Evolutionary conservation across 2,113 vertebrate genomes (phyloP).

Genomic region (Buteo buteo): DNA sequence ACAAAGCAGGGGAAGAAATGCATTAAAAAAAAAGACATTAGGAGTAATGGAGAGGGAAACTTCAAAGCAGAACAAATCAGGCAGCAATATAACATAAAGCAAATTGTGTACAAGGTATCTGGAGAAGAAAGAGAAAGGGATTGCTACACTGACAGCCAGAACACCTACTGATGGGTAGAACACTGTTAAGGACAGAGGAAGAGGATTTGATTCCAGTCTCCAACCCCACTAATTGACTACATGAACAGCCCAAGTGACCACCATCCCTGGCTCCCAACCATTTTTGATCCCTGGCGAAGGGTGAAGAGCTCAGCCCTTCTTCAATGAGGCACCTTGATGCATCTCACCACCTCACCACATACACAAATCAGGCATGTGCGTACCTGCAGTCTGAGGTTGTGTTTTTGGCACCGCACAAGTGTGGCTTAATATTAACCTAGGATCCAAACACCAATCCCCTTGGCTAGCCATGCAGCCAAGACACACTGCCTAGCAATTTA

Average conservation of each 20-base stretch:
- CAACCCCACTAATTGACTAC: not conserved
- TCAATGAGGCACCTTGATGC: not conserved
- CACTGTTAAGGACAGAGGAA: not conserved
- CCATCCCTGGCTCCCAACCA: not conserved
- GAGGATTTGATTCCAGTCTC: not conserved
- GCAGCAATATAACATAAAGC: not conserved
- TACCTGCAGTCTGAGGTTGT: not conserved
- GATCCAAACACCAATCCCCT: not conserved
- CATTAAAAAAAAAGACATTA: not conserved
- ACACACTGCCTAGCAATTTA: not conserved
- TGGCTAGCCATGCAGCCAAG: not conserved
- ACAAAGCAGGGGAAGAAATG: not conserved
- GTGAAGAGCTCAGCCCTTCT: not conserved
- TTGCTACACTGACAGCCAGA: not conserved
- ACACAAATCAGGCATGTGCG: not conserved
- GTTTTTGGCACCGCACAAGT: not conserved
- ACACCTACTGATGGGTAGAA: not conserved
- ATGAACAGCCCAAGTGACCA: not conserved
- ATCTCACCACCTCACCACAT: not conserved
- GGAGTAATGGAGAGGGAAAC: not conserved
- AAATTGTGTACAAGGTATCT: not conserved
- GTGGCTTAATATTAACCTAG: not conserved
- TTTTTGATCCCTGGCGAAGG: not conserved
- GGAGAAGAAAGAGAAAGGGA: not conserved
- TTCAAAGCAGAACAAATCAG: not conserved